These are phyloP conservation scores for Zootoca vivipara DNA, from an alignment of 2,113 vertebrate species.

Conservation along the genomic window DNA sequence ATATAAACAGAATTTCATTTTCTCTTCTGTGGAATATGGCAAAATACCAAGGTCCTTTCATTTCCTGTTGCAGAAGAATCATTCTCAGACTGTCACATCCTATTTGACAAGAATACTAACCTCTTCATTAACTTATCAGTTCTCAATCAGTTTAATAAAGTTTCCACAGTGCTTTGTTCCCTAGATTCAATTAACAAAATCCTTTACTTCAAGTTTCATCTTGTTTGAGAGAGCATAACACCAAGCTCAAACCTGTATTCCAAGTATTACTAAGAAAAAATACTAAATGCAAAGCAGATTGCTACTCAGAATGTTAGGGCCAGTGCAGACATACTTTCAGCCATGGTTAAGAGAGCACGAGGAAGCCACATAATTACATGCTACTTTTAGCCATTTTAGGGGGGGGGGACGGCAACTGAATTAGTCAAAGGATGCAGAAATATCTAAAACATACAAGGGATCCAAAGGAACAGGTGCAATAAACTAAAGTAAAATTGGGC, in stretches of 20 bases:
- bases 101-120: background rate
- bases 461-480: background rate
- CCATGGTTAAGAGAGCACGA: background rate
- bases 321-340: background rate
- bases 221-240: background rate
- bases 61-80: background rate
- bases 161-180: background rate
- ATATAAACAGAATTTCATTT: conserved; percentile 3
- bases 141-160: background rate
- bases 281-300: background rate
- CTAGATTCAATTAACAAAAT: too few relatives aligned
- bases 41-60: background rate
- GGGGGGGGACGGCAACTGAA: accelerated
- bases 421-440: background rate
- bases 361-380: background rate
- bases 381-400: too few relatives aligned
- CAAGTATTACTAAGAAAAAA: background rate
- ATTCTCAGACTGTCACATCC: background rate
- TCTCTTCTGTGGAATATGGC: background rate
- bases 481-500: background rate
- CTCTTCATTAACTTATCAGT: conserved; percentile 4
- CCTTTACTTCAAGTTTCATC: background rate
- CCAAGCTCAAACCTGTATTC: background rate
- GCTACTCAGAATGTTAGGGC: background rate
- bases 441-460: background rate